phyloP scores from a whole-genome alignment of 2,888 invertebrate genomes.

The Linyphia triangularis region DNA sequence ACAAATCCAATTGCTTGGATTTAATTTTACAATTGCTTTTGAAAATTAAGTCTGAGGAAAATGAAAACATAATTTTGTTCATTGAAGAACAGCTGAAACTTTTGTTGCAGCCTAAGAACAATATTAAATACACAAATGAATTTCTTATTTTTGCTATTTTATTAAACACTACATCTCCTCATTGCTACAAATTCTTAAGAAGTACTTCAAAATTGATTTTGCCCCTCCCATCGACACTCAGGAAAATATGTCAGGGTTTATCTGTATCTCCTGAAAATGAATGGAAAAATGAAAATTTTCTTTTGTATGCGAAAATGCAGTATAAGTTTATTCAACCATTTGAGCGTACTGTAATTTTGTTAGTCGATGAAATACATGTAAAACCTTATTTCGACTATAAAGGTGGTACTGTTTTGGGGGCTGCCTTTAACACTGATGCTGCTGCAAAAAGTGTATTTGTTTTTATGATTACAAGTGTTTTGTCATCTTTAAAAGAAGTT shows the following conservation, averaged over 20 bases:
- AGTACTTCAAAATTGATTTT: not conserved
- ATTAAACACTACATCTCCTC: not conserved
- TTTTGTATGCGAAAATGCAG: not conserved
- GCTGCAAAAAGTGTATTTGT: not conserved
- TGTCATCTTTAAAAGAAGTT: not conserved
- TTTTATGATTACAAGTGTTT: constrained; percentile 5
- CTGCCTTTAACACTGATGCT: not conserved
- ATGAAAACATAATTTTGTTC: too few species aligned
- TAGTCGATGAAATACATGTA: not conserved
- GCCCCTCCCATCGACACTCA: not conserved
- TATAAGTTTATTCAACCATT: not conserved
- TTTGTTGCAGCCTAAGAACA: not conserved
- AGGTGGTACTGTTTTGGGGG: constrained; percentile 7
- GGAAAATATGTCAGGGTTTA: not conserved
- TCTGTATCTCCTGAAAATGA: constrained; percentile 1
- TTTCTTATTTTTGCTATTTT: not conserved
- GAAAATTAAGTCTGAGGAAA: not conserved
- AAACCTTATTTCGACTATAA: constrained; percentile 12
- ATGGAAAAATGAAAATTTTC: not conserved
- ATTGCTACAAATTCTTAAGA: not conserved
- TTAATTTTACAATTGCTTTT: not conserved
- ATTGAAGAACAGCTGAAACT: constrained; percentile 15
- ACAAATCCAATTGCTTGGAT: not conserved
- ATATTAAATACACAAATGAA: not conserved
- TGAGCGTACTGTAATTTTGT: constrained; percentile 7